Evolutionary conservation across 2,113 vertebrate species (phyloP).

Genomic region (Strix uralensis): DNA sequence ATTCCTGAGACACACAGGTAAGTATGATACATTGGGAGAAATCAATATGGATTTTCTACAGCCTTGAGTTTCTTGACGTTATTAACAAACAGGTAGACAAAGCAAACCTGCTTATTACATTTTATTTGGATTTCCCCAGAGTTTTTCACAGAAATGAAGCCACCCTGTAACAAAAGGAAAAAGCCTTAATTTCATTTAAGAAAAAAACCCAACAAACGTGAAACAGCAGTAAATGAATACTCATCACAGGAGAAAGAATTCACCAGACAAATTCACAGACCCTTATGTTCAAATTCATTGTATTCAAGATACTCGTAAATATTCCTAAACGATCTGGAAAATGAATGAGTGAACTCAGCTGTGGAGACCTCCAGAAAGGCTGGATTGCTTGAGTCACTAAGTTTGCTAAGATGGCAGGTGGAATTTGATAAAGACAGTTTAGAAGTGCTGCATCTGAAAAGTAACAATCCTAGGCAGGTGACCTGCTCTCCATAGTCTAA

Average conservation of each 20-base stretch:
- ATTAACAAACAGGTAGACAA: not conserved
- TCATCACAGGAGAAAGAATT: not conserved
- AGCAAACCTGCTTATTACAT: not conserved
- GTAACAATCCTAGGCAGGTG: not conserved
- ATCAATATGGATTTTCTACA: not conserved
- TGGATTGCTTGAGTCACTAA: not conserved
- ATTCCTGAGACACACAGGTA: not conserved
- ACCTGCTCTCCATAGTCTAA: not conserved
- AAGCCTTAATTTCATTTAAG: not conserved
- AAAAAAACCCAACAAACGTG: not conserved
- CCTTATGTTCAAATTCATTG: not conserved
- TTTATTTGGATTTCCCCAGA: not conserved
- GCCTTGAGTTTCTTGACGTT: not conserved
- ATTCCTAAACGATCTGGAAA: not conserved
- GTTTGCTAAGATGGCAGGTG: not conserved
- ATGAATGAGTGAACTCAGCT: not conserved
- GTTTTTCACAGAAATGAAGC: not conserved
- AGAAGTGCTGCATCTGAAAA: not conserved
- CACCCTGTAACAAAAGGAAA: not conserved
- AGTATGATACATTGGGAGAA: not conserved
- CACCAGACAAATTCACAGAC: not conserved
- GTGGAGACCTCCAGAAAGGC: not conserved
- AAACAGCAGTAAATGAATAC: not conserved
- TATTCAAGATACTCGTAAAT: not conserved
- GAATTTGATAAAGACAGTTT: not conserved